phyloP scores from a whole-genome alignment of 2,888 invertebrate species.

The Dryocosmus kuriphilus region DNA sequence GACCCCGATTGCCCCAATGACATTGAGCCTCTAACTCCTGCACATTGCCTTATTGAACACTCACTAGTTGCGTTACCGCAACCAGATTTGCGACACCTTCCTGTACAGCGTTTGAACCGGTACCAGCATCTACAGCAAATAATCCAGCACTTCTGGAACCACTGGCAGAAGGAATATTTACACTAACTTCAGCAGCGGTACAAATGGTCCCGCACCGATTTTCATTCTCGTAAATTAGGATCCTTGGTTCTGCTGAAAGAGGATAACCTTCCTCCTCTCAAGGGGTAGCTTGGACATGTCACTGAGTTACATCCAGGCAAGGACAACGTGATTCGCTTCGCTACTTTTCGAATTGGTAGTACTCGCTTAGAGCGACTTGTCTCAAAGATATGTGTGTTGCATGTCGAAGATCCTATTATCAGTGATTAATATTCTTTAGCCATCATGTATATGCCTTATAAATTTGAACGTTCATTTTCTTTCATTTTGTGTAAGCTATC shows the following conservation, averaged over 20 bases:
- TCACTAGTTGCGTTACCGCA: background rate
- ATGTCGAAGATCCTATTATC: background rate
- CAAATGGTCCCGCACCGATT: too few relatives aligned
- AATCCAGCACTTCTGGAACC: conserved; percentile 44
- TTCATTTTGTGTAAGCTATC: too few relatives aligned
- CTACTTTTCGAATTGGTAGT: background rate
- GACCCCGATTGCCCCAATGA: conserved; percentile 1
- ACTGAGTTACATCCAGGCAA: conserved; percentile 16
- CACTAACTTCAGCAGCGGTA: conserved; percentile 50
- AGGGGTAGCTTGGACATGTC: conserved; percentile 37
- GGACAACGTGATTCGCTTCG: background rate
- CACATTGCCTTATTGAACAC: conserved; percentile 7
- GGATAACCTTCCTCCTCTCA: too few relatives aligned
- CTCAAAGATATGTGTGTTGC: conserved; percentile 24
- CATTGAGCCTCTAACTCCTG: background rate
- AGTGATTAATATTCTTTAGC: background rate
- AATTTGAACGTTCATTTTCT: too few relatives aligned
- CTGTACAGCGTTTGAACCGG: too few relatives aligned
- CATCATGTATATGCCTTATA: too few relatives aligned
- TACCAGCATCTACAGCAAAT: too few relatives aligned
- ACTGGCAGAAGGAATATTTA: conserved; percentile 53
- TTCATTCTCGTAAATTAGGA: background rate
- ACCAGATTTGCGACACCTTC: background rate
- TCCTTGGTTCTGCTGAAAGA: conserved; percentile 27
- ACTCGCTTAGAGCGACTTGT: conserved; percentile 1